phyloP scores from a whole-genome alignment of 1,140 invertebrate species.

The Cataglyphis hispanica region DNA sequence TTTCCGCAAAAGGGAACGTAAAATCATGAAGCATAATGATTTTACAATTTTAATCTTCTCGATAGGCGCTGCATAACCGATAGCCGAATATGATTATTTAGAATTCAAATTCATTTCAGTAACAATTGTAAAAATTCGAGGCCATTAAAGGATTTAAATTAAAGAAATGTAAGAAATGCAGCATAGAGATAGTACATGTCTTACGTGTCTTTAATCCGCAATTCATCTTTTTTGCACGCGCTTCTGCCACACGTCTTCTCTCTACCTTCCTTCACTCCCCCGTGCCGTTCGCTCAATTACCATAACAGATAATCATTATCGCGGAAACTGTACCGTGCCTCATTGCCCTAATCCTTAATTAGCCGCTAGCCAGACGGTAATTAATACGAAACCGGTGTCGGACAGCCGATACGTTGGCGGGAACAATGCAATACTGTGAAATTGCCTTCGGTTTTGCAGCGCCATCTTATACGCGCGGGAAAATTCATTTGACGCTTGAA shows the following conservation, averaged over 20 bases:
- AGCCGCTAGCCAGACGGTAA: slow-evolving; percentile 79
- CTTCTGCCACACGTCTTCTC: background rate
- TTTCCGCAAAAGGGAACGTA: background rate
- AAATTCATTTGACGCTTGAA: slow-evolving; percentile 3
- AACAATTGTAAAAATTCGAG: too few relatives aligned
- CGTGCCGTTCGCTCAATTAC: slow-evolving; percentile 79
- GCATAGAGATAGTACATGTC: background rate
- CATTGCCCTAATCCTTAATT: slow-evolving; percentile 84
- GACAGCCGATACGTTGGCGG: slow-evolving; percentile 67
- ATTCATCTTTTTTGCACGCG: background rate
- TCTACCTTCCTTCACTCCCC: background rate
- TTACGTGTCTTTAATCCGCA: background rate
- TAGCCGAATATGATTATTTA: background rate
- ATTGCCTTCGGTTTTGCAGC: slow-evolving; percentile 2
- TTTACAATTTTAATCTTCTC: background rate
- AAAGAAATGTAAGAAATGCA: background rate
- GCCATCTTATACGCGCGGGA: too few relatives aligned
- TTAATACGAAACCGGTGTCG: slow-evolving; percentile 77
- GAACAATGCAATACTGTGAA: slow-evolving; percentile 66
- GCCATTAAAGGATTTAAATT: too few relatives aligned
- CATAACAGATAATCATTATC: slow-evolving; percentile 82
- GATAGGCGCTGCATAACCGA: too few relatives aligned
- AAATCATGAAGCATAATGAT: background rate
- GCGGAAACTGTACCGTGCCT: slow-evolving; percentile 80
- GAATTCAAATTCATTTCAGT: background rate